These are phyloP conservation scores for Meles meles DNA, from an alignment of 2,113 vertebrate genomes.

Conservation along the genomic window DNA sequence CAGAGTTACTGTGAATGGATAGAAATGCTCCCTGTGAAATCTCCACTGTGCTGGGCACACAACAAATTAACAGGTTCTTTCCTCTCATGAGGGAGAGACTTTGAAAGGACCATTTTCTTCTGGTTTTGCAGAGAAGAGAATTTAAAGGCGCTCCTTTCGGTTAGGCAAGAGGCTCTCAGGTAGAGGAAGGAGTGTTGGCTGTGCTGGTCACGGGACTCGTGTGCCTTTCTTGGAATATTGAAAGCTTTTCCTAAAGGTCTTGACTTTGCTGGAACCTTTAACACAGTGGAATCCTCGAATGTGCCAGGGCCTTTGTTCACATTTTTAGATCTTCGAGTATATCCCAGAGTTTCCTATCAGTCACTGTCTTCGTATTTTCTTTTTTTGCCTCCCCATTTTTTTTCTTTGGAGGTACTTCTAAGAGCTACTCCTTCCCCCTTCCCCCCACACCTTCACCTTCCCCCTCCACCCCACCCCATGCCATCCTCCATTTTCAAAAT, in stretches of 20 bases:
- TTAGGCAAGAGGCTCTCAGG: background rate
- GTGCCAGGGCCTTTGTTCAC: background rate
- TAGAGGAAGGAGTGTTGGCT: background rate
- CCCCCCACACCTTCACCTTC: accelerated
- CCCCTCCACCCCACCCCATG: background rate
- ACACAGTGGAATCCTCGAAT: background rate
- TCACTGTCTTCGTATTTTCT: background rate
- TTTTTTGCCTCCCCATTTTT: background rate
- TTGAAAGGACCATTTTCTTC: background rate
- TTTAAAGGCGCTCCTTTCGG: background rate
- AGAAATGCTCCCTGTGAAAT: conserved; percentile 50
- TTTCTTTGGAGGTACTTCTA: background rate
- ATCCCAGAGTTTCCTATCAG: background rate
- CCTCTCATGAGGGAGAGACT: background rate
- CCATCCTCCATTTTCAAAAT: background rate
- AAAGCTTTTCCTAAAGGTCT: background rate
- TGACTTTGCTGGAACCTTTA: background rate
- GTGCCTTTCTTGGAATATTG: background rate
- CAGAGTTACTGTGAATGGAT: background rate
- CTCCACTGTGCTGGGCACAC: background rate
- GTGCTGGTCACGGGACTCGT: background rate
- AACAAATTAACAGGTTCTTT: background rate
- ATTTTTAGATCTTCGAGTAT: background rate
- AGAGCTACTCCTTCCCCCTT: background rate
- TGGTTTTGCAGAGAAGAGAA: background rate